Evolutionary conservation across 2,113 vertebrate genomes (phyloP), one percentile per base, ranked within the genome.

Genomic region (Paracanthobrama guichenoti): DNA sequence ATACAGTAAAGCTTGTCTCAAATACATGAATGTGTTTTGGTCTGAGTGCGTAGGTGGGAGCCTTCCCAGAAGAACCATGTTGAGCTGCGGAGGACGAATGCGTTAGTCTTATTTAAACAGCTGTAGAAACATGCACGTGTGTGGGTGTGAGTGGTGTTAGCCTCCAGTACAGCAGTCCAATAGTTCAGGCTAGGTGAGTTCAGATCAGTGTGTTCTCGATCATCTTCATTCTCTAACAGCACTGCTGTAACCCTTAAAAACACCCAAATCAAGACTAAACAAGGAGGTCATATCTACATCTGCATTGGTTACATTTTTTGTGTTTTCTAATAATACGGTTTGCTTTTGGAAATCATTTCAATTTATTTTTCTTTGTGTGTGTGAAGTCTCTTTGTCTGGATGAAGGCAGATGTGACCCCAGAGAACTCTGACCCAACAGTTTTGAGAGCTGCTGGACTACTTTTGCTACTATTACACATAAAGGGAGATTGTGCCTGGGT

Each of bases 21-120:
- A 66, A 50, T 60, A 66, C 62, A 22, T 67, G 18, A 71, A 71
- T 22, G 80, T 82, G 66, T 72, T 42, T 39, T 18, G 14, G 64
- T 82, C 62, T 84, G 57, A 77, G 64, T 82, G 71, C 48, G 76
- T 78, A 55, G 62, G 67, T 46, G 83, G 82, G 62, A 86, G 53
- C 48, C 62, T 86, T 81, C 53, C 75, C 53, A 48, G 75, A 82
- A 75, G 72, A 75, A 80, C 81, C 77, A 84, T 66, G 67, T 79
- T 78, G 69, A 83, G 84, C 73, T 83, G 69, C 13, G 60, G 67
- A 64, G 69, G 79, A 67, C 48, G 55, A 77, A 72, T 84, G 84
- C 80, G 35, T 81, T 69, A 62, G 72, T 80, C 71, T 69, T 86
- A 84, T 90, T 90, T 85, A 69, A 88, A 83, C 88, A 89, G 86